Conservation (phyloP, 2,113 vertebrate species). For the Phrynocephalus versicolor region DNA sequence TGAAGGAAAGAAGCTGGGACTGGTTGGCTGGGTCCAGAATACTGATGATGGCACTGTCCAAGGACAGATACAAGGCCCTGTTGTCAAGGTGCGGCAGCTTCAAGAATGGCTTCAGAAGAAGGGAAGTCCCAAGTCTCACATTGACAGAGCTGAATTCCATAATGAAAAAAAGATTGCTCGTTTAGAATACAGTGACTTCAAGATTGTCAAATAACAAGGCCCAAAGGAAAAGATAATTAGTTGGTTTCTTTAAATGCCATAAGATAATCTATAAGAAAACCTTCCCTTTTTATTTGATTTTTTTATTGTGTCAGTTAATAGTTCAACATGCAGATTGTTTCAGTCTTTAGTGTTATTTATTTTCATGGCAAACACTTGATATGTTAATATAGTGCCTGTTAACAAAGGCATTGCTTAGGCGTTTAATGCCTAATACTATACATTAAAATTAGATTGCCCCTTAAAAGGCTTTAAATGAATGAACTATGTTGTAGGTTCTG, state of each 20-base stretch:
- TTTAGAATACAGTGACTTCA: conserved; percentile 84
- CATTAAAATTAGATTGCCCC: accelerated
- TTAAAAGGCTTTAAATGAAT: accelerated
- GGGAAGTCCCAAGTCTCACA: conserved; percentile 89
- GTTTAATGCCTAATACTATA: accelerated
- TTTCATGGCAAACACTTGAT: not conserved
- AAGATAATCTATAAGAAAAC: accelerated
- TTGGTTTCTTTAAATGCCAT: accelerated
- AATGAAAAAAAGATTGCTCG: conserved; percentile 81
- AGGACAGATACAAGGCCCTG: conserved; percentile 86
- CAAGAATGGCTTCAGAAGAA: conserved; percentile 87
- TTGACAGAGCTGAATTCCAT: conserved; percentile 83
- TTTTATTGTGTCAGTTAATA: no score
- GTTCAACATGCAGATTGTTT: not conserved
- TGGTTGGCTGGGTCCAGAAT: conserved; percentile 95
- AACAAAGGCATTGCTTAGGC: not conserved
- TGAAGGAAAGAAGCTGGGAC: conserved; percentile 84
- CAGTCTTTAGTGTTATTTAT: not conserved
- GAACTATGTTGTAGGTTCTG: accelerated
- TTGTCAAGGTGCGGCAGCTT: conserved; percentile 80
- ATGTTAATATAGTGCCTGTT: not conserved
- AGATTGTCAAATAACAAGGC: conserved; percentile 74
- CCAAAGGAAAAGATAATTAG: not conserved
- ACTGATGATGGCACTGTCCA: conserved; percentile 84
- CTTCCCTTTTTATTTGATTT: accelerated